These are phyloP conservation scores for Thyatira batis DNA, from an alignment of 2,888 invertebrate species.

Conservation along the genomic window DNA sequence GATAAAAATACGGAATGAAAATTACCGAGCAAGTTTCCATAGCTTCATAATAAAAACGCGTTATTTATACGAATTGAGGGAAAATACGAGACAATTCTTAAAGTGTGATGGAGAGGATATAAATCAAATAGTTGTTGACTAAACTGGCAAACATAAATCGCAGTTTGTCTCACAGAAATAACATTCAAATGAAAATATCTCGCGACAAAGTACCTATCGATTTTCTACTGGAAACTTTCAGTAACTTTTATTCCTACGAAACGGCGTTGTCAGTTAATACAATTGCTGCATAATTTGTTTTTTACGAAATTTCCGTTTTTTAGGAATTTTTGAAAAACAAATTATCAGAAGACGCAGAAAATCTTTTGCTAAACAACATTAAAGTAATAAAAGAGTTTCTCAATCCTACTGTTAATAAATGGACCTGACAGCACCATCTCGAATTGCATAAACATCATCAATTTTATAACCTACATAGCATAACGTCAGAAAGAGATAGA, in stretches of 20 bases:
- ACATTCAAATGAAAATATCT: neutral
- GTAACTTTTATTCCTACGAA: neutral
- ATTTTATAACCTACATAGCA: slow-evolving; percentile 28
- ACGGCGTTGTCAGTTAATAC: neutral
- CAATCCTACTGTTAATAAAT: neutral
- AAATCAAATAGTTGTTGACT: neutral
- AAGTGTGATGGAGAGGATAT: neutral
- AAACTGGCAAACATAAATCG: neutral
- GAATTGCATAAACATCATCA: slow-evolving; percentile 1
- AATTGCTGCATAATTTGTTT: neutral
- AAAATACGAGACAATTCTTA: neutral
- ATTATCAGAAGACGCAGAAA: neutral
- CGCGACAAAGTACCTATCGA: neutral
- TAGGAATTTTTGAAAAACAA: neutral
- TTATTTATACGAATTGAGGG: neutral
- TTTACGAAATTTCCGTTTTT: neutral
- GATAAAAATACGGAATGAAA: neutral
- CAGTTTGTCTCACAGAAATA: neutral
- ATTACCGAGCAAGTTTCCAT: neutral
- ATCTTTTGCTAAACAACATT: neutral
- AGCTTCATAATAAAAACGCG: neutral
- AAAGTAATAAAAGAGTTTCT: neutral
- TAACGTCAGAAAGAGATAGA: slow-evolving; percentile 42
- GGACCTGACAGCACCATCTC: neutral
- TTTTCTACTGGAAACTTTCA: neutral